Evolutionary conservation across 2,113 vertebrate species (phyloP).

Genomic region (Paraplagusia blochii): DNA sequence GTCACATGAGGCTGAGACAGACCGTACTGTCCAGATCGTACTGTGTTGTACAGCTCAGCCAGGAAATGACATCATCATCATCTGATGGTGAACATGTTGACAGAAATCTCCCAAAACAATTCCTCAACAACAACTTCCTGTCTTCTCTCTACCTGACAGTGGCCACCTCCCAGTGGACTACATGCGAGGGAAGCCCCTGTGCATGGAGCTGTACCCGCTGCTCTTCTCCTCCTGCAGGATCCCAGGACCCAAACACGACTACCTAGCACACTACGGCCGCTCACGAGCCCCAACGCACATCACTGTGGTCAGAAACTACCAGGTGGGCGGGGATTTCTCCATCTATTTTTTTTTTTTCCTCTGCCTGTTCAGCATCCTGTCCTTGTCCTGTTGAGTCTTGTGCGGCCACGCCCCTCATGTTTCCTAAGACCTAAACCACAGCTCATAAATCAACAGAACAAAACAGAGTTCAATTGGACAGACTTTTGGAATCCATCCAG

Average conservation of each 20-base stretch:
- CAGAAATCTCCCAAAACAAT: not conserved
- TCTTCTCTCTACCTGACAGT: constrained; percentile 41
- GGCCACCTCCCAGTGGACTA: constrained; percentile 71
- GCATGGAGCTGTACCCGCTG: constrained; percentile 79
- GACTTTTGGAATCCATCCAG: constrained; percentile 7
- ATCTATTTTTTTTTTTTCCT: not conserved
- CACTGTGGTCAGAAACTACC: constrained; percentile 84
- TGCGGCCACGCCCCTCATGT: not conserved
- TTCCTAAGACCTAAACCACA: not conserved
- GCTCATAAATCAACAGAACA: not conserved
- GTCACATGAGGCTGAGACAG: not conserved
- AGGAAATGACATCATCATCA: not conserved
- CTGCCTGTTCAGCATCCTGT: not conserved
- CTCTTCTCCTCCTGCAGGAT: constrained; percentile 84
- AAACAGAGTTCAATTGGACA: not conserved
- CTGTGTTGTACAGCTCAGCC: too few species aligned
- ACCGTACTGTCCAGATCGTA: not conserved
- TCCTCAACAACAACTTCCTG: not conserved
- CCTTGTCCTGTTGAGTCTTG: constrained; percentile 6
- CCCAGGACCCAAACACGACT: constrained; percentile 81
- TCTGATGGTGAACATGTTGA: not conserved
- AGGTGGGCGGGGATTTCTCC: constrained; percentile 61
- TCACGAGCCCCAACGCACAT: constrained; percentile 73
- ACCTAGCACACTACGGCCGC: constrained; percentile 70
- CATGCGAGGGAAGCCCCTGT: constrained; percentile 75